A percentile compares a stretch with the other conserved stretches of the same genome.
Conservation (phyloP, 2,888 invertebrate genomes). For the Plebejus argus region DNA sequence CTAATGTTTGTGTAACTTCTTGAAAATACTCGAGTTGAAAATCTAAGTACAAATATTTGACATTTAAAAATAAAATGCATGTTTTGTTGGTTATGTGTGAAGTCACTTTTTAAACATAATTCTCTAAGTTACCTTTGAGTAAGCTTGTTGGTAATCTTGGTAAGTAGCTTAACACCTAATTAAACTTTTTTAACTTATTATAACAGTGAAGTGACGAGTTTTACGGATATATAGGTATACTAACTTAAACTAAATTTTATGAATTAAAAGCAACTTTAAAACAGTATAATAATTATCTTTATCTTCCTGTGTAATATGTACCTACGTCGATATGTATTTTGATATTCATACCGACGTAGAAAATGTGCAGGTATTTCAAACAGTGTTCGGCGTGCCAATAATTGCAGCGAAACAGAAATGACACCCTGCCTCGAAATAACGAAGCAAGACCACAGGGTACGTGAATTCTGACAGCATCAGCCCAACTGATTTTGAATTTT, state of each 20-base stretch:
- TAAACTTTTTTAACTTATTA: background rate
- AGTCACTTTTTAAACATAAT: background rate
- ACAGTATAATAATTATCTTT: background rate
- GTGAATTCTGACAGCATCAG: conserved; percentile 23
- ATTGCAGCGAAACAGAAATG: conserved; percentile 77
- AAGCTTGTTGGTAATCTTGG: background rate
- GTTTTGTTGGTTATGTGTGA: background rate
- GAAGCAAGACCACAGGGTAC: conserved; percentile 48
- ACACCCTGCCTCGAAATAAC: conserved; percentile 75
- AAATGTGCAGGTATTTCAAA: conserved; percentile 12
- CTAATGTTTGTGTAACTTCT: background rate
- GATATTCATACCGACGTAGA: background rate
- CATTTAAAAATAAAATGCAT: background rate
- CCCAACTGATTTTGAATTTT: conserved; percentile 3
- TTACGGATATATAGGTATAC: background rate
- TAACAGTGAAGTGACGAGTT: background rate
- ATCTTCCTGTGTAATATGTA: background rate
- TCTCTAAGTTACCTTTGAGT: no score
- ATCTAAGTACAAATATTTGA: background rate
- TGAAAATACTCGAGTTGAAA: background rate
- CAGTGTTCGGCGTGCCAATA: conserved; percentile 67
- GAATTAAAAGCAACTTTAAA: no score
- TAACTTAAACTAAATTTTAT: no score
- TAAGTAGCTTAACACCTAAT: background rate
- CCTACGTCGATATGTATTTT: background rate